phyloP scores from a whole-genome alignment of 2,113 vertebrate genomes.

The Nothobranchius kuhntae region DNA sequence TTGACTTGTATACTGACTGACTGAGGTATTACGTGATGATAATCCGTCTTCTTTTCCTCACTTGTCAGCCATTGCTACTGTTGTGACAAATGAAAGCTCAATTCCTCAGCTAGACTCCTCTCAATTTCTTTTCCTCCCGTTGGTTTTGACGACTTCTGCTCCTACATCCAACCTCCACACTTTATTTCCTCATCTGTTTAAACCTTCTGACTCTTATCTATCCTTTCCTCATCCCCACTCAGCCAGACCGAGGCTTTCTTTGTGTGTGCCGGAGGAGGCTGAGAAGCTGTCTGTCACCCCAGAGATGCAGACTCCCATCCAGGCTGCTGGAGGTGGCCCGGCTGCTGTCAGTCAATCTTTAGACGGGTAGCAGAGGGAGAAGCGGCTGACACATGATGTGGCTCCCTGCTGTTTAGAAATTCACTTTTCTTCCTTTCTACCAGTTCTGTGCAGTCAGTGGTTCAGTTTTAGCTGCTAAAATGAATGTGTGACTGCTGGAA shows the following conservation, averaged over 20 bases:
- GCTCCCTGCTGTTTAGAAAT: conserved; percentile 48
- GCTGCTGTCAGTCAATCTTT: conserved; percentile 62
- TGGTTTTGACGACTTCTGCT: conserved; percentile 23
- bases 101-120: conserved; percentile 62
- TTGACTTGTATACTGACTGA: conserved; percentile 38
- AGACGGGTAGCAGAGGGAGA: conserved; percentile 29
- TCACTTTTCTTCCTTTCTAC: conserved; percentile 3
- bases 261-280: conserved; percentile 54
- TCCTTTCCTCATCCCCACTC: conserved; percentile 27
- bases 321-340: conserved; percentile 54
- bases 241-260: conserved; percentile 38
- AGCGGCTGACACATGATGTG: conserved; percentile 45
- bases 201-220: conserved; percentile 11
- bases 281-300: conserved; percentile 55
- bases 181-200: conserved; percentile 59
- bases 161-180: conserved; percentile 35
- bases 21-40: conserved; percentile 46
- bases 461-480: conserved; percentile 14
- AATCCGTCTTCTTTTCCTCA: conserved; percentile 64
- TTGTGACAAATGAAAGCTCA: conserved; percentile 75
- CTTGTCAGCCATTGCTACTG: conserved; percentile 64
- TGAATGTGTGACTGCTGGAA: conserved; percentile 12
- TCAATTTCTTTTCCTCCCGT: conserved; percentile 40
- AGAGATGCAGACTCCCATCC: conserved; percentile 54
- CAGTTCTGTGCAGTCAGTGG: conserved; percentile 1